phyloP scores from a whole-genome alignment of 2,797 vertebrate species.

The Tiaroga cobitis region DNA sequence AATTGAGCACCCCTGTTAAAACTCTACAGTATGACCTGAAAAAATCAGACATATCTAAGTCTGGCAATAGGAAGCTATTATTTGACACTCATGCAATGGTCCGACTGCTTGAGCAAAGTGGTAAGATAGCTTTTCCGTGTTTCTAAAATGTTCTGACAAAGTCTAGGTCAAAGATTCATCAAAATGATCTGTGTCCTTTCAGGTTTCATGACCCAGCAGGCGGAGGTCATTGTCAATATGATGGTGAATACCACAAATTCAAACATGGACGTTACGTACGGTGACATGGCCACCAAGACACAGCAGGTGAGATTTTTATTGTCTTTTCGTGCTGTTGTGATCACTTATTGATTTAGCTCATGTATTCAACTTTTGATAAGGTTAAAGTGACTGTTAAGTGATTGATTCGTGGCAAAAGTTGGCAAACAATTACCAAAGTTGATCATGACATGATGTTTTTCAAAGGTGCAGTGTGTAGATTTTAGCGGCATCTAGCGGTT shows the following conservation, averaged over 20 bases:
- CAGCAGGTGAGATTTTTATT: constrained; percentile 85
- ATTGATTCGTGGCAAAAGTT: neutral
- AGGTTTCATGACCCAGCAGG: constrained; percentile 89
- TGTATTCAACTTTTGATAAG: neutral
- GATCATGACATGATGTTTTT: neutral
- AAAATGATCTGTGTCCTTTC: constrained; percentile 12
- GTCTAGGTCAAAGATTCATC: neutral
- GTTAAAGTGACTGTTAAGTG: neutral
- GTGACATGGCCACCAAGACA: constrained; percentile 94
- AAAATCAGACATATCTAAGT: constrained; percentile 69
- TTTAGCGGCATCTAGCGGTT: too few species aligned
- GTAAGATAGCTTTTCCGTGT: constrained; percentile 69
- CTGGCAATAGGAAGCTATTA: constrained; percentile 78
- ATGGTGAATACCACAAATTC: constrained; percentile 85
- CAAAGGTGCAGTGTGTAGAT: too few species aligned
- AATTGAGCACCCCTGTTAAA: constrained; percentile 71
- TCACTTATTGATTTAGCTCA: neutral
- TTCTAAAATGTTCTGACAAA: neutral
- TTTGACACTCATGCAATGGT: constrained; percentile 95
- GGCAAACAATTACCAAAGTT: neutral
- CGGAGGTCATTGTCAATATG: constrained; percentile 86
- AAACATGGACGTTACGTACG: constrained; percentile 88
- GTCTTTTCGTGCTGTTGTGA: neutral
- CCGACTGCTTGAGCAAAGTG: constrained; percentile 86
- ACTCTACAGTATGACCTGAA: constrained; percentile 72